Evolutionary conservation across 2,888 invertebrate species (phyloP), one percentile per base, ranked within the genome.

Genomic region (Drosophila hamatofila): DNA sequence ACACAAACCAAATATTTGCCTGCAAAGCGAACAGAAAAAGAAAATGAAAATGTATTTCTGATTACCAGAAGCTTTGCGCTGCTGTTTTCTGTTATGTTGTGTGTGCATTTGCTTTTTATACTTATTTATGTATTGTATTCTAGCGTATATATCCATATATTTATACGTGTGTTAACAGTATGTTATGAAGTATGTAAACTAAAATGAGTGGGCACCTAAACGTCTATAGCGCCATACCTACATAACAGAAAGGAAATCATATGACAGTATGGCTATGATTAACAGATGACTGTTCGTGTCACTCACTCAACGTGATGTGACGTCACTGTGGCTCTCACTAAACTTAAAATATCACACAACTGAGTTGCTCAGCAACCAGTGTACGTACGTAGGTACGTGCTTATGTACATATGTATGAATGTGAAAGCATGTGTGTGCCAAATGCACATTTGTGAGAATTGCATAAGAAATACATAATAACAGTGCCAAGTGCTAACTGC

Each of bases 401-500:
- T 27, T 16, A 25, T 55, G 23, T 30, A 41, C 7, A 14, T 23
- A 14, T 35, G 16, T 12, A n/a, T 39, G 25, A 39, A 48, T 49
- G 35, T 70, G 37, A 41, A 42, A 39, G 39, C 48, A 33, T 44
- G 61, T 64, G 51, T 46, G 48, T 52, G 72, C 72, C 65, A 84
- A 81, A 73, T 81, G 79, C 84, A 81, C 84, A 78, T 55, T 83
- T 65, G 52, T 41, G 35, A 48, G 55, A 56, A 58, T 81, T 81
- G 77, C 85, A 84, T 84, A 81, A 81, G 77, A 66, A 67, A 74
- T 57, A 67, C 55, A 61, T 46, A 51, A 33, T 56, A 67, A 67
- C 58, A 75, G 48, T 54, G 67, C 65, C 69, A 71, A 75, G 69
- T 65, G 65, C 69, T 66, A 70, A 75, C 52, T 80, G 61, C 63